Evolutionary conservation across 1,140 invertebrate genomes (phyloP).

Genomic region (Phymorhynchus buccinoides): DNA sequence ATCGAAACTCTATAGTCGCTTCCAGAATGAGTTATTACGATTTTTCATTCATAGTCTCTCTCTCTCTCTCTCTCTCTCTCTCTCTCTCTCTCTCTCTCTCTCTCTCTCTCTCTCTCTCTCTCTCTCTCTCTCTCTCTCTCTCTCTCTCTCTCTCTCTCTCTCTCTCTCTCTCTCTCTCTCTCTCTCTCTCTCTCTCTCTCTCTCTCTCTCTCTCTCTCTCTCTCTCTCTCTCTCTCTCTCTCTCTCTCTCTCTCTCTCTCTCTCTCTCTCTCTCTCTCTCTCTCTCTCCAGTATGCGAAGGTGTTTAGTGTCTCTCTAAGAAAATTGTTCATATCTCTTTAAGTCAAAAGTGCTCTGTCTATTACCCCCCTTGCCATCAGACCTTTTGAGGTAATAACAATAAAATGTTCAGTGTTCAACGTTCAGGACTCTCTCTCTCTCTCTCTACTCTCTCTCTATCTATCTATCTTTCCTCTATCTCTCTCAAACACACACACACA

Average conservation of each 20-base stretch:
- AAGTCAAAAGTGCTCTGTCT: too few species aligned
- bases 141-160: neutral
- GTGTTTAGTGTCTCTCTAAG: too few species aligned
- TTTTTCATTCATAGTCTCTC: neutral
- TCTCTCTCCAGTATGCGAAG: neutral
- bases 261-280: neutral
- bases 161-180: neutral
- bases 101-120: neutral
- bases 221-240: neutral
- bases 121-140: neutral
- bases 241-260: neutral
- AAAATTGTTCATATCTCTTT: too few species aligned
- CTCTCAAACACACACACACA: too few species aligned
- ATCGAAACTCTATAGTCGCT: too few species aligned
- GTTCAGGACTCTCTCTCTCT: too few species aligned
- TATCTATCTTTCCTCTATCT: too few species aligned
- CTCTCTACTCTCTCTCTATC: too few species aligned
- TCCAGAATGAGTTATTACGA: too few species aligned
- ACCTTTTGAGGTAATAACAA: too few species aligned
- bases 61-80: constrained; percentile 21
- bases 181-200: constrained; percentile 3
- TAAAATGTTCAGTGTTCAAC: too few species aligned
- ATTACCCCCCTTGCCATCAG: too few species aligned
- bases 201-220: constrained; percentile 27
- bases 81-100: neutral